Percentiles rank a stretch among this genome's conserved stretches.
These are phyloP conservation scores for Musca domestica DNA, from an alignment of 1,140 invertebrate species.

Conservation along the genomic window DNA sequence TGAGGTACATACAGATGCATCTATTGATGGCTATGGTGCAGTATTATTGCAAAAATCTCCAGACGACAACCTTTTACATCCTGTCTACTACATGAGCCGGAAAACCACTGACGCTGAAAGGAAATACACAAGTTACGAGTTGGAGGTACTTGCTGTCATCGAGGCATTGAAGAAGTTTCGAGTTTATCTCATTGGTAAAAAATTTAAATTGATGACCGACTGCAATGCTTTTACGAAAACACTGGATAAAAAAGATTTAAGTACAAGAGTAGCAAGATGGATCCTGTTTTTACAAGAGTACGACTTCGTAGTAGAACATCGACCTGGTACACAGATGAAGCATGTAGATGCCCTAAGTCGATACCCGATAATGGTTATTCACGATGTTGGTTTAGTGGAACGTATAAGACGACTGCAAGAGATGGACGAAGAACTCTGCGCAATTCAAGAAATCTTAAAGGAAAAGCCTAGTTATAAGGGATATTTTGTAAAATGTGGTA, in stretches of 20 bases:
- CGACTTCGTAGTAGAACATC: constrained; percentile 34
- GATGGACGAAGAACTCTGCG: constrained; percentile 23
- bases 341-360: constrained; percentile 20
- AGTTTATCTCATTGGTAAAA: constrained; percentile 26
- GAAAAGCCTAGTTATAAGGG: neutral
- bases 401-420: constrained; percentile 25
- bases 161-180: constrained; percentile 39
- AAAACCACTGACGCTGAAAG: constrained; percentile 39
- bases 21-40: constrained; percentile 37
- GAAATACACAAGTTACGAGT: constrained; percentile 46
- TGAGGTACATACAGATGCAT: constrained; percentile 50
- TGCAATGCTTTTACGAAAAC: constrained; percentile 44
- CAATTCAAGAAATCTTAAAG: neutral
- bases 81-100: constrained; percentile 53
- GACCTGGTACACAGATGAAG: constrained; percentile 24
- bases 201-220: constrained; percentile 31
- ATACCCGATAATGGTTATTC: constrained; percentile 6
- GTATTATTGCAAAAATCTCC: constrained; percentile 42
- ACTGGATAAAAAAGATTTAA: constrained; percentile 36
- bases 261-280: constrained; percentile 36
- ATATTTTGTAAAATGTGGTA: constrained; percentile 30
- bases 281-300: constrained; percentile 32
- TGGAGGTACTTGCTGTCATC: constrained; percentile 55
- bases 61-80: constrained; percentile 53
- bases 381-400: neutral